These are phyloP conservation scores for Anthophora plumipes DNA, from an alignment of 2,888 invertebrate species.

Conservation along the genomic window DNA sequence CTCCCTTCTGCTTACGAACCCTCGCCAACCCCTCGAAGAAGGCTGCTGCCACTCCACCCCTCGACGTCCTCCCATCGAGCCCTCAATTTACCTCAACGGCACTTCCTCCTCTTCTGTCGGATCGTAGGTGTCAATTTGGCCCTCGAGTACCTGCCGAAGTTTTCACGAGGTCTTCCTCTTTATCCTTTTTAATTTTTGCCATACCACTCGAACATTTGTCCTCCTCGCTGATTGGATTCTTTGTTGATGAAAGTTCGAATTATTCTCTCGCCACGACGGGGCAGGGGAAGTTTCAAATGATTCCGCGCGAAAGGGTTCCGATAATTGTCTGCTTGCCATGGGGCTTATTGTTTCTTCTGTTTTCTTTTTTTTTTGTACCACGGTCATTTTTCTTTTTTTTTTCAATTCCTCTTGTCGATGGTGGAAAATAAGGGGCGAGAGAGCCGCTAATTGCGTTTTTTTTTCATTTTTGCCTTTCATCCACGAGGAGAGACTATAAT, in stretches of 20 bases:
- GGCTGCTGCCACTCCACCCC: conserved; percentile 58
- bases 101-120: conserved; percentile 64
- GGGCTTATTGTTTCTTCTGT: conserved; percentile 35
- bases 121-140: conserved; percentile 79
- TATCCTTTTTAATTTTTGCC: conserved; percentile 63
- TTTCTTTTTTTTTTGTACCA: neutral
- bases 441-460: conserved; percentile 14
- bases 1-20: conserved; percentile 63
- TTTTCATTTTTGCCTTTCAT: neutral
- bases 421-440: neutral
- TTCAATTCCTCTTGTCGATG: neutral
- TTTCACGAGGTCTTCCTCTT: conserved; percentile 59
- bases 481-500: conserved; percentile 63
- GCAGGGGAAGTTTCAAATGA: conserved; percentile 21
- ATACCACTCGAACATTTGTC: conserved; percentile 58
- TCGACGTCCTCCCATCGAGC: conserved; percentile 69
- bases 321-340: conserved; percentile 31
- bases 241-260: conserved; percentile 51
- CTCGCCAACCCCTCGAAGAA: conserved; percentile 69
- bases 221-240: conserved; percentile 59
- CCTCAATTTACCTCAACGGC: conserved; percentile 76
- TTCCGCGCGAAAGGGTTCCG: conserved; percentile 30
- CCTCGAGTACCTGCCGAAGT: conserved; percentile 65
- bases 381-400: neutral
- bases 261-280: conserved; percentile 21